Conservation (phyloP, 2,888 invertebrate species). For the Polymixis flavicincta region DNA sequence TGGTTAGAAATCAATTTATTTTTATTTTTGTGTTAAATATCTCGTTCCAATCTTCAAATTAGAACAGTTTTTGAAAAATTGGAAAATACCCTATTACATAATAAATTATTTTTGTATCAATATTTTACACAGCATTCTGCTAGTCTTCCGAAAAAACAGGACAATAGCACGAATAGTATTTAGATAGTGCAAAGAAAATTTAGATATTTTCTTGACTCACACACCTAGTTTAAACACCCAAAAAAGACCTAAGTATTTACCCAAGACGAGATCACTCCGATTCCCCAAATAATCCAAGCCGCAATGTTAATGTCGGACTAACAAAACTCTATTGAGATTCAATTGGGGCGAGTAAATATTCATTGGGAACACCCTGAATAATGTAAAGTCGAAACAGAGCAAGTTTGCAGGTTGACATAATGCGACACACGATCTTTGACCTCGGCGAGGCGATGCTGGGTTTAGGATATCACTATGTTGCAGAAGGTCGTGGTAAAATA, state of each 20-base stretch:
- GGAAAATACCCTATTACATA: too few species aligned
- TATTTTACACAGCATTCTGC: neutral
- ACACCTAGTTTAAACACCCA: constrained; percentile 2
- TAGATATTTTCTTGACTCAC: neutral
- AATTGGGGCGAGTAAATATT: constrained; percentile 76
- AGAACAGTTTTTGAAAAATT: too few species aligned
- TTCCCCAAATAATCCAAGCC: constrained; percentile 57
- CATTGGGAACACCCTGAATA: constrained; percentile 76
- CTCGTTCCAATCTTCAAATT: too few species aligned
- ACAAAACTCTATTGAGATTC: constrained; percentile 74
- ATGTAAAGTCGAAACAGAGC: constrained; percentile 74
- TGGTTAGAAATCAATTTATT: too few species aligned
- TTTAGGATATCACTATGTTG: constrained; percentile 30
- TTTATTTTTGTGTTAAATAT: too few species aligned
- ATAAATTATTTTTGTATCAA: neutral
- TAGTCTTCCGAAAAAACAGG: neutral
- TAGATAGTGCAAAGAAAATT: neutral
- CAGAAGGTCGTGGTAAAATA: neutral
- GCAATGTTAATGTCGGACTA: constrained; percentile 64
- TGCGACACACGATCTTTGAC: constrained; percentile 70
- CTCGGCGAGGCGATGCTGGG: constrained; percentile 23
- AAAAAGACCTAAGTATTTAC: constrained; percentile 35
- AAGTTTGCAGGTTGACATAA: constrained; percentile 71
- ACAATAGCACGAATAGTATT: neutral
- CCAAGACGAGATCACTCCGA: constrained; percentile 49